Evolutionary conservation across 1,140 invertebrate genomes (phyloP).

Genomic region (Diachasma alloeum): DNA sequence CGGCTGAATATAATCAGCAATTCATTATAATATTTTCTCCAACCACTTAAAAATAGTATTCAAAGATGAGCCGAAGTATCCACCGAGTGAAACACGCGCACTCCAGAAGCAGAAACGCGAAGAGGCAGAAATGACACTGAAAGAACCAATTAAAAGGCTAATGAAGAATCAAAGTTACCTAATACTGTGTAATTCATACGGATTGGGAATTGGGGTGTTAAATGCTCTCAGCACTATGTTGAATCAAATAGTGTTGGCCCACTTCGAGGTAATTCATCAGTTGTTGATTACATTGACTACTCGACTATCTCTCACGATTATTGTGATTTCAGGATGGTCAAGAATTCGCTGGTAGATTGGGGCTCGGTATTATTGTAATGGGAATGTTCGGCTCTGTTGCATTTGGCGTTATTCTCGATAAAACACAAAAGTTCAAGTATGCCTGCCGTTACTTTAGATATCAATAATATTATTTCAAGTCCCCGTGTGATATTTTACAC

Average conservation of each 20-base stretch:
- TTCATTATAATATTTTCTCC: too few species aligned
- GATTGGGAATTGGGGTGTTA: conserved; percentile 75
- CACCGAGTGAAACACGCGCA: conserved; percentile 69
- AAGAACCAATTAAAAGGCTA: conserved; percentile 58
- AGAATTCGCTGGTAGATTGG: conserved; percentile 74
- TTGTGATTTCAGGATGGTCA: conserved; percentile 59
- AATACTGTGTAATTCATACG: conserved; percentile 72
- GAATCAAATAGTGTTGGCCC: conserved; percentile 70
- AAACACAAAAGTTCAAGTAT: conserved; percentile 69
- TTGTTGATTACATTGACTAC: not conserved
- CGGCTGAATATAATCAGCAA: too few species aligned
- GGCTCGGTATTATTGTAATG: conserved; percentile 73
- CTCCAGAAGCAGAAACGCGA: conserved; percentile 46
- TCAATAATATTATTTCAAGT: not conserved
- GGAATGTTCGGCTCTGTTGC: conserved; percentile 76
- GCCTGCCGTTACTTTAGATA: conserved; percentile 11
- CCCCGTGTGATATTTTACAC: not conserved
- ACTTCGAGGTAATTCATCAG: conserved; percentile 67
- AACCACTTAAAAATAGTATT: conserved; percentile 66
- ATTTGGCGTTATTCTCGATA: conserved; percentile 76
- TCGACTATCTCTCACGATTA: not conserved
- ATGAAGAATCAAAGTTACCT: conserved; percentile 68
- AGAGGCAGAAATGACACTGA: conserved; percentile 39
- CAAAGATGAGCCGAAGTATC: conserved; percentile 66
- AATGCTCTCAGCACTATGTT: conserved; percentile 76